Base-by-base conservation (phyloP, 1,140 invertebrate genomes). In the Lethrus apterus region DNA sequence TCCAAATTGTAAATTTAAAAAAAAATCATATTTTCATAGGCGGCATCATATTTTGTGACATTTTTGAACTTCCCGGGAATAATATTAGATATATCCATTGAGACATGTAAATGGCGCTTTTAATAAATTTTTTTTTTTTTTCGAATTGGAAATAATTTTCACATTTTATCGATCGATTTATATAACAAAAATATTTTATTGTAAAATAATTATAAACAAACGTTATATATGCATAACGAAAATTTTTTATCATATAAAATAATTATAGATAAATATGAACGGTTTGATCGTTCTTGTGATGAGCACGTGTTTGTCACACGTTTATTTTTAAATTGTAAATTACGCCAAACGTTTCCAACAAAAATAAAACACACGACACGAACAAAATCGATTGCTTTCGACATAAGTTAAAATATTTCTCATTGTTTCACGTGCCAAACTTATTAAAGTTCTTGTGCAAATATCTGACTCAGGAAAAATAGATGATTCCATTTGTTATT, bases 321-420 rank as follows among this genome's bases (percentile, higher is more conserved):
- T 36, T 36, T 36, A 36, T 36, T 36, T 36, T 36, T 36, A n/a
- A 36, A 36, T 36, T 36, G 34, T 19, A 21, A 34, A 34, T 17
- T 34, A 17, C 19, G 33, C 33, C 15, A 52, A 51, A 56, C 54
- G 54, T 56, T 56, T 56, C 54, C 54, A 51, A 40, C 48, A 56
- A 56, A 53, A 56, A 48, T 44, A 48, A 44, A 29, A 24, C 8
- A 19, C 24, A 38, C 17, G 15, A n/a, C n/a, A n/a, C n/a, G n/a
- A n/a, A n/a, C n/a, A n/a, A n/a, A n/a, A n/a, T n/a, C n/a, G n/a
- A n/a, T n/a, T n/a, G n/a, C n/a, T n/a, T n/a, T n/a, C n/a, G n/a
- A n/a, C n/a, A n/a, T n/a, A n/a, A n/a, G 40, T 13, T 42, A 29
- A 20, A 29, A 10, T 10, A 13, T 7, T 34, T 9, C 5, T 5